Evolutionary conservation across 2,888 invertebrate genomes (phyloP).

Genomic region (Oscheius sp.): DNA sequence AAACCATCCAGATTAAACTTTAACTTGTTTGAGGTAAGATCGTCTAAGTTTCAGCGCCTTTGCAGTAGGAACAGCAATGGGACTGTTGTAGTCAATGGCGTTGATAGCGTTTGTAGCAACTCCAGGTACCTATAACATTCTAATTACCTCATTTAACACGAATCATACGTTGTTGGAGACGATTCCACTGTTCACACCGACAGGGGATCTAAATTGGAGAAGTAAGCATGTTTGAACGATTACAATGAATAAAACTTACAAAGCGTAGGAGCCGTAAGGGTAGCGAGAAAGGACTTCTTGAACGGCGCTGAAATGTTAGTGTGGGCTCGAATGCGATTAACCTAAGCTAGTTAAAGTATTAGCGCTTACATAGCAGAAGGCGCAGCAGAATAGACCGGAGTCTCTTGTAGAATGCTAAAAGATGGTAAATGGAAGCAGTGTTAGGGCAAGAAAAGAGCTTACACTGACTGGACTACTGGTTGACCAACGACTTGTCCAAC

Average conservation of each 20-base stretch:
- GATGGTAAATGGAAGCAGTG: background rate
- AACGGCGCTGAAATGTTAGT: conserved; percentile 26
- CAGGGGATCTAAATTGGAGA: background rate
- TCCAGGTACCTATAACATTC: conserved; percentile 1
- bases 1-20: background rate
- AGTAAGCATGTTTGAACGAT: background rate
- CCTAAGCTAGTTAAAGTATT: conserved; percentile 22
- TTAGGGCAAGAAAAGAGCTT: background rate
- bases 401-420: conserved; percentile 26
- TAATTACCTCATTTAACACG: background rate
- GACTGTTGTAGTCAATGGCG: conserved; percentile 12
- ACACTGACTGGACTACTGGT: conserved; percentile 27
- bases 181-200: conserved; percentile 6
- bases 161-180: conserved; percentile 1
- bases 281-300: conserved; percentile 4
- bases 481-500: conserved; percentile 8
- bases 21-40: conserved; percentile 18
- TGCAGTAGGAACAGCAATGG: conserved; percentile 18
- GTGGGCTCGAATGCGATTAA: background rate
- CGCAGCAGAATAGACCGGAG: conserved; percentile 7
- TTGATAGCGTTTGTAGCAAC: conserved; percentile 18
- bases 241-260: conserved; percentile 1
- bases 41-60: conserved; percentile 28
- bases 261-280: background rate
- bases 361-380: conserved; percentile 19